A percentile compares a stretch with the other conserved stretches of the same genome.
phyloP scores from a whole-genome alignment of 2,888 invertebrate species.

The Melanophora roralis region DNA sequence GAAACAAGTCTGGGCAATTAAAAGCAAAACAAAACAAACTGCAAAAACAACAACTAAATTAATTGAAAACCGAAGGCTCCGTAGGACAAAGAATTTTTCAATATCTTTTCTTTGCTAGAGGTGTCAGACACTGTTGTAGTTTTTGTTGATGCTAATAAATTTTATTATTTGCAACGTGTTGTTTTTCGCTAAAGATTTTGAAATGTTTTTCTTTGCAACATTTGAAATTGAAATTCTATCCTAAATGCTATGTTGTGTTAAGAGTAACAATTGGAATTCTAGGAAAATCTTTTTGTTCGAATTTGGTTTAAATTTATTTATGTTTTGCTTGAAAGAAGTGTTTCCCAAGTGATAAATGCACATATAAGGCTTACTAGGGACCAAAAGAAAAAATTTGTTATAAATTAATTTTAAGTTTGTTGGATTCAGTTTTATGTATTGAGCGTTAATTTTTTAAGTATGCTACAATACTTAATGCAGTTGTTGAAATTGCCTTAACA shows the following conservation, averaged over 20 bases:
- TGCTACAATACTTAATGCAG: no score
- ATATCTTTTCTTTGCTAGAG: not conserved
- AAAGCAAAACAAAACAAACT: not conserved
- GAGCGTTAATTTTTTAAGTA: no score
- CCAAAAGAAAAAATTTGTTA: no score
- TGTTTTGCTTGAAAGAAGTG: not conserved
- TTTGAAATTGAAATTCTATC: conserved; percentile 46
- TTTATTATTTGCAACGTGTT: not conserved
- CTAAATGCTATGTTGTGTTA: conserved; percentile 23
- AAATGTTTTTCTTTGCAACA: no score
- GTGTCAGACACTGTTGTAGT: not conserved
- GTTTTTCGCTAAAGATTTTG: not conserved
- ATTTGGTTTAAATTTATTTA: not conserved
- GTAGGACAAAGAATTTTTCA: not conserved
- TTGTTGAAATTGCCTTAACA: no score
- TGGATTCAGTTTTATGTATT: no score
- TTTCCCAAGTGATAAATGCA: no score
- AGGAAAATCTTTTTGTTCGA: conserved; percentile 18
- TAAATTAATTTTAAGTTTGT: no score
- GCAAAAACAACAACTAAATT: not conserved
- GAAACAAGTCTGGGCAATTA: conserved; percentile 30
- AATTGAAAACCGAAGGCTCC: not conserved
- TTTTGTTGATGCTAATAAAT: not conserved
- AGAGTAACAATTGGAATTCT: conserved; percentile 4
- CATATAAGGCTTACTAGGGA: no score